These are phyloP conservation scores for Daboia siamensis DNA, from an alignment of 2,113 vertebrate species.

Conservation along the genomic window DNA sequence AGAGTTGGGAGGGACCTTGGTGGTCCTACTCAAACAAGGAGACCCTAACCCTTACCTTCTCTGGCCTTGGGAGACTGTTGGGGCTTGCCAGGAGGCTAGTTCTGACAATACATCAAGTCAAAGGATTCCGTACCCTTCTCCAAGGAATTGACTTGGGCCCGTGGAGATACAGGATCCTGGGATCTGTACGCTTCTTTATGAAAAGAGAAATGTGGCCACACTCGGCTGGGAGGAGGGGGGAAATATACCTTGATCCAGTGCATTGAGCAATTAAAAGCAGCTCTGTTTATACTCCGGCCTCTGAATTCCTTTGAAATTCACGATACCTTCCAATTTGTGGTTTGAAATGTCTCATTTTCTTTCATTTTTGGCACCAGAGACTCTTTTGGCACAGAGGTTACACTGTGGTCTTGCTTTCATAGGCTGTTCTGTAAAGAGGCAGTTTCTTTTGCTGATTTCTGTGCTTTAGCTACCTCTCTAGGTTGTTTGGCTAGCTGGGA, in stretches of 20 bases:
- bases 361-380: not conserved
- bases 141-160: not conserved
- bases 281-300: not conserved
- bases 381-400: not conserved
- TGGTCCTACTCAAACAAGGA: not conserved
- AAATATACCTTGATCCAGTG: no score
- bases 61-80: constrained; percentile 40
- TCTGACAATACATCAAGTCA: not conserved
- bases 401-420: not conserved
- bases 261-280: not conserved
- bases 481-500: not conserved
- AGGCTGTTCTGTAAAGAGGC: not conserved
- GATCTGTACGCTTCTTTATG: not conserved
- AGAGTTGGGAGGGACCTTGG: not conserved
- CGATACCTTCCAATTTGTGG: not conserved
- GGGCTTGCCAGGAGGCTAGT: constrained; percentile 74
- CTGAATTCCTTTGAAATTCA: not conserved
- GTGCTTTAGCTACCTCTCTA: not conserved
- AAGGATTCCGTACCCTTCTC: constrained; percentile 12
- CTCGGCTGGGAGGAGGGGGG: not conserved
- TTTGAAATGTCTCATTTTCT: not conserved
- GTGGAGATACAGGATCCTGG: not conserved
- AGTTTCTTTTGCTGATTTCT: not conserved
- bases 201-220: constrained; percentile 15
- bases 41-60: constrained; percentile 24